A percentile compares a stretch with the other conserved stretches of the same genome.
Conservation (phyloP, 2,888 invertebrate genomes). For the Dascillus cervinus region DNA sequence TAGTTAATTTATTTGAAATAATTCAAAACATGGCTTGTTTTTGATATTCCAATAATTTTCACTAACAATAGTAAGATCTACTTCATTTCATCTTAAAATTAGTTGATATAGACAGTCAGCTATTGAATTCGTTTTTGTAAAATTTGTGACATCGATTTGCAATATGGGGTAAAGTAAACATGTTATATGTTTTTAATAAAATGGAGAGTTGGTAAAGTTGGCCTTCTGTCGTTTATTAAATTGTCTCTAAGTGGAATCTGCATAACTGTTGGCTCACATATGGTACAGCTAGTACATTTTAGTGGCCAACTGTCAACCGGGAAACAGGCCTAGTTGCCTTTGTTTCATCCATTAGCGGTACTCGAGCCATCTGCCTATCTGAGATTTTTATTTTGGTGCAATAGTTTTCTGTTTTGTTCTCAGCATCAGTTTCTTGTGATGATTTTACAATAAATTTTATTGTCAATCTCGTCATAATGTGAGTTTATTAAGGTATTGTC, state of each 20-base stretch:
- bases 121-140: background rate
- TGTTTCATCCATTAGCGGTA: slow-evolving; percentile 33
- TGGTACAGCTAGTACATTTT: slow-evolving; percentile 31
- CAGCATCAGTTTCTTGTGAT: background rate
- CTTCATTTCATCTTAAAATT: too few species aligned
- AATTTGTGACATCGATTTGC: background rate
- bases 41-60: too few species aligned
- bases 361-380: slow-evolving; percentile 24
- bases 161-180: background rate
- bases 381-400: background rate
- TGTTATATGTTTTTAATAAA: background rate
- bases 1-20: too few species aligned
- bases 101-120: too few species aligned
- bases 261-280: slow-evolving; percentile 32
- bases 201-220: background rate
- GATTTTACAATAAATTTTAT: too few species aligned
- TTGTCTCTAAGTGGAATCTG: slow-evolving; percentile 31
- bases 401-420: background rate
- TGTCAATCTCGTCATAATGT: too few species aligned
- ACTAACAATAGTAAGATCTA: too few species aligned
- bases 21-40: too few species aligned
- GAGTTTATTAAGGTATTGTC: too few species aligned
- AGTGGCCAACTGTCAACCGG: slow-evolving; percentile 35
- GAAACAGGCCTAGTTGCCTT: slow-evolving; percentile 22
- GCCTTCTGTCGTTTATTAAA: slow-evolving; percentile 30